Conservation (phyloP, 1,140 invertebrate genomes). For the Pteromalus puparum region DNA sequence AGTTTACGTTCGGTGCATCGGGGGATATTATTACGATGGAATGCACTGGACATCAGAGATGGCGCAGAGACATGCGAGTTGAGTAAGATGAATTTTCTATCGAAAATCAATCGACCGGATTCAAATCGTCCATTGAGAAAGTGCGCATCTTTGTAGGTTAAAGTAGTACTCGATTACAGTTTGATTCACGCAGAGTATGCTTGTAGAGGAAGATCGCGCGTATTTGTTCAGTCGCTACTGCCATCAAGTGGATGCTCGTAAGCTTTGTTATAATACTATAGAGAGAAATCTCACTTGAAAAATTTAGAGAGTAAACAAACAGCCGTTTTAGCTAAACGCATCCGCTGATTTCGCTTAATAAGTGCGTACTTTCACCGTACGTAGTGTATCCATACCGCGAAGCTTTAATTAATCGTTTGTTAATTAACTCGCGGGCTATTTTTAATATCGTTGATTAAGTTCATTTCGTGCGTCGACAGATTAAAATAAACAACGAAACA, state of each 20-base stretch:
- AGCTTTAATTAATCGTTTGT: too few species aligned
- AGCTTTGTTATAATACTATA: too few species aligned
- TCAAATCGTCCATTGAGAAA: not conserved
- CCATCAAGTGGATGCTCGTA: not conserved
- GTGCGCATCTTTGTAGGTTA: not conserved
- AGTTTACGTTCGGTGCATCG: too few species aligned
- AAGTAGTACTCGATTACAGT: not conserved
- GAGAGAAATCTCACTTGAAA: conserved; percentile 15
- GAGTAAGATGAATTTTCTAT: not conserved
- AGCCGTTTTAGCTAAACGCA: not conserved
- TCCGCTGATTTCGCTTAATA: conserved; percentile 2
- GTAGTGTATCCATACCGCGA: too few species aligned
- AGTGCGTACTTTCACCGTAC: not conserved
- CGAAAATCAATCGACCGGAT: not conserved
- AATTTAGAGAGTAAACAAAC: conserved; percentile 20
- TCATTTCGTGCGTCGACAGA: too few species aligned
- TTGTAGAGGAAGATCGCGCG: not conserved
- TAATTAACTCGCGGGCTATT: too few species aligned
- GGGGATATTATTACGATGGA: too few species aligned
- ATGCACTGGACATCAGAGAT: too few species aligned
- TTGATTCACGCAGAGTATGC: not conserved
- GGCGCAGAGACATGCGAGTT: too few species aligned
- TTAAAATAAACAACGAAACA: not conserved
- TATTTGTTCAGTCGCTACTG: not conserved
- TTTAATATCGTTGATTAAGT: too few species aligned